Conservation (phyloP, 2,113 vertebrate genomes). For the Phylloscopus trochiloides region DNA sequence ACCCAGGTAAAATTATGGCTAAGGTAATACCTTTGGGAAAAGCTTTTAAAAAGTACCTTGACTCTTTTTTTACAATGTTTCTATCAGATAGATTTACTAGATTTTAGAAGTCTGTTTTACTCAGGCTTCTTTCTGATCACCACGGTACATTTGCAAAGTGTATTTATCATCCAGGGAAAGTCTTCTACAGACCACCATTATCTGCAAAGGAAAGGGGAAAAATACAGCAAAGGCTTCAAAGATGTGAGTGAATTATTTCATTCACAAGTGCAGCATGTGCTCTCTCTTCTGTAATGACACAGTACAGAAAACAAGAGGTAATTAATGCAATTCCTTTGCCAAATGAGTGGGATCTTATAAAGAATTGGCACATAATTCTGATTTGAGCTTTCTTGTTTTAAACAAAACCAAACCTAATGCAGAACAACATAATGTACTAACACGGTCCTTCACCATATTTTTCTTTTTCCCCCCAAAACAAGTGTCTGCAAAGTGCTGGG, state of each 20-base stretch:
- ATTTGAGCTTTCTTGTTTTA: slow-evolving; percentile 6
- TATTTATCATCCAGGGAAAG: not conserved
- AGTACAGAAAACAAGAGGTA: slow-evolving; percentile 27
- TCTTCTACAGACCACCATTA: not conserved
- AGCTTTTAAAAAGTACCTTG: not conserved
- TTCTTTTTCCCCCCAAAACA: not conserved
- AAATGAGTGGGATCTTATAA: slow-evolving; percentile 16
- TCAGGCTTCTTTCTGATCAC: not conserved
- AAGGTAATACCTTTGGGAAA: not conserved
- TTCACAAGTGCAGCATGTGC: not conserved
- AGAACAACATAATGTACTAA: not conserved
- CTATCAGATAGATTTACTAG: not conserved
- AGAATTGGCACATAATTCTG: slow-evolving; percentile 1
- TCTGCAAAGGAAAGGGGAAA: not conserved
- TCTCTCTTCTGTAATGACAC: slow-evolving; percentile 13
- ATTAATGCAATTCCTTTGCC: slow-evolving; percentile 46
- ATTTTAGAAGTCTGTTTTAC: not conserved
- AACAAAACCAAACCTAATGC: slow-evolving; percentile 14
- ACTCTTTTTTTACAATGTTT: not conserved
- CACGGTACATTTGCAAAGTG: not conserved
- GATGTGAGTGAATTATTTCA: not conserved
- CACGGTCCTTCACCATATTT: not conserved
- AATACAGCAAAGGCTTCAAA: not conserved
- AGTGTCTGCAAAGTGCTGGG: not conserved
- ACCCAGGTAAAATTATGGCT: not conserved